Percentiles rank a stretch among this genome's conserved stretches.
Evolutionary conservation across 2,113 vertebrate species (phyloP).

Genomic region (Indicator maculatus): DNA sequence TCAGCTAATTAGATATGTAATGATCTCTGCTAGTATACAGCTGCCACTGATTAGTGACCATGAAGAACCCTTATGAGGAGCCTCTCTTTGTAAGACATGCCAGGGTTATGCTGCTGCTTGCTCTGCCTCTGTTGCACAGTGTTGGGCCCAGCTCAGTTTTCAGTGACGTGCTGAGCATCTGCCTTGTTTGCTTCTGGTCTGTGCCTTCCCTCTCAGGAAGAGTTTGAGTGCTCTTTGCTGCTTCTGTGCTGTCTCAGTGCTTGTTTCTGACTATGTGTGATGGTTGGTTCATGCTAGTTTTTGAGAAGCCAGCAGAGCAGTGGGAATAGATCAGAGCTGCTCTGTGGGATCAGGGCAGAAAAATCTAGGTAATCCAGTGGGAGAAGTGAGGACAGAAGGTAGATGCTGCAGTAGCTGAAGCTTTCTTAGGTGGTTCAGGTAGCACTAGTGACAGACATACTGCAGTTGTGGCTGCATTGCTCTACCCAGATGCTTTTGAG

Average conservation of each 20-base stretch:
- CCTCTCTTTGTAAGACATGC: not conserved
- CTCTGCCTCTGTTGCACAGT: not conserved
- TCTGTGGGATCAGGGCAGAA: not conserved
- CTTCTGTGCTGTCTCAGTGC: not conserved
- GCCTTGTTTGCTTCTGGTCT: not conserved
- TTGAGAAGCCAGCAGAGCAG: not conserved
- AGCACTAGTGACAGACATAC: rapidly evolving
- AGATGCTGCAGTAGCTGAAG: not conserved
- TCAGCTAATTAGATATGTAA: not conserved
- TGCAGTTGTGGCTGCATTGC: not conserved
- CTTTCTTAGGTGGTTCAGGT: not conserved
- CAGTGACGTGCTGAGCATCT: not conserved
- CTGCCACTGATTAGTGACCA: not conserved
- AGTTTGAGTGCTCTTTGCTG: not conserved
- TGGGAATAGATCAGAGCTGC: not conserved
- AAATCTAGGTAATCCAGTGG: not conserved
- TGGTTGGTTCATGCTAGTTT: not conserved
- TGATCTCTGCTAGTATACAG: not conserved
- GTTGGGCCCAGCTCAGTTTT: rapidly evolving
- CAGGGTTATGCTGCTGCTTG: not conserved
- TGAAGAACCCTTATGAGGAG: not conserved
- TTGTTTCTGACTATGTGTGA: not conserved
- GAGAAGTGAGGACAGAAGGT: not conserved
- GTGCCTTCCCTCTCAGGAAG: not conserved
- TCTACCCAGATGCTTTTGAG: not conserved